A percentile compares a stretch with the other conserved stretches of the same genome.
These are phyloP conservation scores for Urocyon cinereoargenteus DNA, from an alignment of 2,797 vertebrate genomes.

Conservation along the genomic window DNA sequence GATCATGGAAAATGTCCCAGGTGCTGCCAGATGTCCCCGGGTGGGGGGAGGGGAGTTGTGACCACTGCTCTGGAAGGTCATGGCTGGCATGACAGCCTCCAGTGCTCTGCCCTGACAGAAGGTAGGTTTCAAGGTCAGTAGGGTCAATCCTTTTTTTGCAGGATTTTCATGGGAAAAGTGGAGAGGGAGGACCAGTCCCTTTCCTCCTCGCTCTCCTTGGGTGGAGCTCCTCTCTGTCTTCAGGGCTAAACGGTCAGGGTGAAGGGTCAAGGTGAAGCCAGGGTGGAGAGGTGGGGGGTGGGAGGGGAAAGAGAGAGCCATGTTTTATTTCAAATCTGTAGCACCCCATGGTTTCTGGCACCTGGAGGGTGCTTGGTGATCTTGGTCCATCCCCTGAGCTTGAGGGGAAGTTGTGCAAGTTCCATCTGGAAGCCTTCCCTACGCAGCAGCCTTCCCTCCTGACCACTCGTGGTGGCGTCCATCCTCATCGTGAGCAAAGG, in stretches of 20 bases:
- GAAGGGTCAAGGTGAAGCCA: background rate
- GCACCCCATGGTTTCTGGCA: background rate
- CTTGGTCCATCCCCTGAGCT: background rate
- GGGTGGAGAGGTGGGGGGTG: rapidly evolving
- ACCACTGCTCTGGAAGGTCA: background rate
- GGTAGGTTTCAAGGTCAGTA: background rate
- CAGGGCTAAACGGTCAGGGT: too few relatives aligned
- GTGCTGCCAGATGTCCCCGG: rapidly evolving
- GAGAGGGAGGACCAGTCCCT: background rate
- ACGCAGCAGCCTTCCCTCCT: too few relatives aligned
- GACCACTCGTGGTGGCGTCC: rapidly evolving
- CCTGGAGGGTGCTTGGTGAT: rapidly evolving
- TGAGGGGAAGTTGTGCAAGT: too few relatives aligned
- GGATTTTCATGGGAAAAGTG: background rate
- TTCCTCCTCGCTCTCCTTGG: too few relatives aligned
- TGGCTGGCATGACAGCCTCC: rapidly evolving
- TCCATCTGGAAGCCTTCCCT: background rate
- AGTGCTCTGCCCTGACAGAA: background rate
- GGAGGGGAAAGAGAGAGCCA: rapidly evolving
- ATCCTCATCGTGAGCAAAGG: background rate
- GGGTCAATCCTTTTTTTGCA: background rate
- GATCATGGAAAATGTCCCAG: too few relatives aligned
- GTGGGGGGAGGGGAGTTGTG: rapidly evolving
- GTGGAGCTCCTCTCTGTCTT: background rate
- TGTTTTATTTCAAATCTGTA: background rate